A percentile compares a stretch with the other conserved stretches of the same genome.
phyloP scores from a whole-genome alignment of 2,113 vertebrate species.

The Paracanthobrama guichenoti region DNA sequence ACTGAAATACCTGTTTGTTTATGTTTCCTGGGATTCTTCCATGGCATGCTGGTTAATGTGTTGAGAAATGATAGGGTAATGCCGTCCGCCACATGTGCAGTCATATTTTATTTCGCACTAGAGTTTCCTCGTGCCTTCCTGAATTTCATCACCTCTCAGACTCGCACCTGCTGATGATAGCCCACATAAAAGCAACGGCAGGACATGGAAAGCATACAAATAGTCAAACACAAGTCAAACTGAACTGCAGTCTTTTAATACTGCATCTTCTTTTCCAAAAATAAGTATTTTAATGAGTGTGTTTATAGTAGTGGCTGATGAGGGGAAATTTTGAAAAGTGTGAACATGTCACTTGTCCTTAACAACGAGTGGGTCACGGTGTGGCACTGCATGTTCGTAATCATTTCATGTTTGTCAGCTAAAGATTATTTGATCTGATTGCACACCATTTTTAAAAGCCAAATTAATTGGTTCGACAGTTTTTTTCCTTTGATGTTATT shows the following conservation, averaged over 20 bases:
- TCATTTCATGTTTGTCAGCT: constrained; percentile 7
- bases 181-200: constrained; percentile 28
- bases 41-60: constrained; percentile 57
- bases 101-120: constrained; percentile 29
- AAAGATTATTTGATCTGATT: constrained; percentile 5
- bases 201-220: constrained; percentile 30
- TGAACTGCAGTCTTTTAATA: background rate
- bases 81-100: constrained; percentile 40
- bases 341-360: constrained; percentile 8
- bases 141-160: constrained; percentile 29
- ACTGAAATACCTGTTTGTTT: background rate
- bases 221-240: background rate
- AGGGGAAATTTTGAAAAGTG: too few relatives aligned
- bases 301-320: constrained; percentile 1
- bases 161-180: constrained; percentile 7
- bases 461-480: background rate
- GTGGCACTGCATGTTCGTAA: background rate
- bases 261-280: constrained; percentile 18
- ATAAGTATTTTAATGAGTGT: background rate
- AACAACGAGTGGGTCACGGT: background rate
- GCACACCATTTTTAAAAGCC: background rate
- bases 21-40: constrained; percentile 48
- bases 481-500: background rate
- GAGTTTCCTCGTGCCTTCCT: constrained; percentile 9
- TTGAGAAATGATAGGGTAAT: constrained; percentile 43